phyloP scores from a whole-genome alignment of 1,140 invertebrate species.

The Nilaparvata lugens region DNA sequence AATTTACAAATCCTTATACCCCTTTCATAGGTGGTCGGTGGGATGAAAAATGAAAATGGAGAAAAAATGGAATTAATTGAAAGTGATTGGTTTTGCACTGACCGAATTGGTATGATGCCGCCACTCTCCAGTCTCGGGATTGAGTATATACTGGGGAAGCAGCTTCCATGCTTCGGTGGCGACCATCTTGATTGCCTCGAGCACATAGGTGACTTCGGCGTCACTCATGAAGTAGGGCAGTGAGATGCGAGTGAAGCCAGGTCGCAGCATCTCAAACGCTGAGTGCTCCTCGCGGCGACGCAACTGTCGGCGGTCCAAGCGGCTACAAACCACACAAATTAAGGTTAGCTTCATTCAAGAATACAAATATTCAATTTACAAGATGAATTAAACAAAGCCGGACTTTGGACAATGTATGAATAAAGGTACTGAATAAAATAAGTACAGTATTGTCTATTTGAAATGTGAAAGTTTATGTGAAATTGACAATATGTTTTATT shows the following conservation, averaged over 20 bases:
- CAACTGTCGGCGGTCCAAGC: constrained; percentile 50
- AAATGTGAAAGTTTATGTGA: too few species aligned
- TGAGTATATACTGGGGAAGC: constrained; percentile 75
- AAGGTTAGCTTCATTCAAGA: too few species aligned
- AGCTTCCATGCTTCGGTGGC: constrained; percentile 84
- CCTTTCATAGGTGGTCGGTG: too few species aligned
- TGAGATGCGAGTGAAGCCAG: constrained; percentile 78
- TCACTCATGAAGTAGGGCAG: constrained; percentile 80
- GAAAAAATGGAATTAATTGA: too few species aligned
- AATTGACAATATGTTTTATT: too few species aligned
- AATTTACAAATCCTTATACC: too few species aligned
- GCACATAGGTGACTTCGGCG: constrained; percentile 65
- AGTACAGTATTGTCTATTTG: too few species aligned
- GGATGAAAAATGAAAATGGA: too few species aligned
- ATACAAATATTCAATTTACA: too few species aligned
- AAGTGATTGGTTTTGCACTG: constrained; percentile 4
- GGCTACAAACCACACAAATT: constrained; percentile 31
- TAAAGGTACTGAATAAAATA: too few species aligned
- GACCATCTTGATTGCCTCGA: constrained; percentile 79
- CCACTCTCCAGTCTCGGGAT: constrained; percentile 84
- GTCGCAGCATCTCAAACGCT: constrained; percentile 63
- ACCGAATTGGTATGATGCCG: constrained; percentile 68
- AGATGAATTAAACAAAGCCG: too few species aligned
- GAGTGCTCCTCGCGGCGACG: constrained; percentile 49
- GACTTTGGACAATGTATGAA: too few species aligned